Evolutionary conservation across 92 coral and sea anemone genomes (phyloP).

Genomic region (Virgularia gustaviana): DNA sequence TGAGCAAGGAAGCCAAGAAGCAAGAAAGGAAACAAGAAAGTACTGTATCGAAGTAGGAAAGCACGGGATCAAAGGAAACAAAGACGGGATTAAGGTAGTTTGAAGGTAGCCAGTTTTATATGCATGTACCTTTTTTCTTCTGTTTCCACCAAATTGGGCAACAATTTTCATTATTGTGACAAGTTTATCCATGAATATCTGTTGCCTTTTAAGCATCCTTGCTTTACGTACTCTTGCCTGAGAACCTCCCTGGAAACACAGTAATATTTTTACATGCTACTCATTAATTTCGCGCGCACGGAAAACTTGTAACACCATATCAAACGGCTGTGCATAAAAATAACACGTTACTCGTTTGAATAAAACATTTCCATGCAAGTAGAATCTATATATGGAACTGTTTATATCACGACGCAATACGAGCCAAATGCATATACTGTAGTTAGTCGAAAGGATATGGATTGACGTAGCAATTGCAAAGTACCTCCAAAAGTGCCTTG

Average conservation of each 20-base stretch:
- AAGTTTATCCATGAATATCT: conserved; percentile 65
- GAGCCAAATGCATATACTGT: too few species aligned
- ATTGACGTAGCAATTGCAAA: too few species aligned
- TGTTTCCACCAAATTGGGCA: conserved; percentile 83
- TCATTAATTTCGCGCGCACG: too few species aligned
- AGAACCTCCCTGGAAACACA: conserved; percentile 74
- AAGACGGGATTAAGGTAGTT: neutral
- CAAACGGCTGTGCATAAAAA: neutral
- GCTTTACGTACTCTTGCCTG: conserved; percentile 75
- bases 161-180: conserved; percentile 79
- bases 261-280: too few species aligned
- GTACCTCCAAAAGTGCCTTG: conserved; percentile 74
- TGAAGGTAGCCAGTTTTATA: too few species aligned
- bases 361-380: too few species aligned
- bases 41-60: too few species aligned
- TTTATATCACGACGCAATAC: too few species aligned
- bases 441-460: too few species aligned
- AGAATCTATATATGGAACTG: too few species aligned
- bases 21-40: neutral
- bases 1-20: neutral
- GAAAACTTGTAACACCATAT: neutral
- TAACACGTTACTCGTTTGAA: neutral
- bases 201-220: conserved; percentile 84
- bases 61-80: too few species aligned
- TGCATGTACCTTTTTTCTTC: conserved; percentile 87